Conservation (phyloP, 2,797 vertebrate species). For the Mastacembelus armatus region DNA sequence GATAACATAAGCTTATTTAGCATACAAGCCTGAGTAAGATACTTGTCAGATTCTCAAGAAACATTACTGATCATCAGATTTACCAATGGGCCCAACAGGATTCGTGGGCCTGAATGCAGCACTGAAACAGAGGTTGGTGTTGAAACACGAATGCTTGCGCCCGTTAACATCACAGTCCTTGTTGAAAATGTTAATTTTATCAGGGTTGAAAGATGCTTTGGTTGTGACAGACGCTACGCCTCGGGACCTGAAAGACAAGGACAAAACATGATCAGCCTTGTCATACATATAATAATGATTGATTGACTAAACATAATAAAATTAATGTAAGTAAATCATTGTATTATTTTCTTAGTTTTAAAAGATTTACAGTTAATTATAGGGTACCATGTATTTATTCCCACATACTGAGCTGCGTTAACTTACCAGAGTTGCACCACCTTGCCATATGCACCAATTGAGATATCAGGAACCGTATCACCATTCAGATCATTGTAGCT, state of each 20-base stretch:
- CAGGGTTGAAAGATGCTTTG: constrained; percentile 85
- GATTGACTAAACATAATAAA: neutral
- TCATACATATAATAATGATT: no score
- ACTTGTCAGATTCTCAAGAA: neutral
- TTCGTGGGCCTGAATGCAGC: constrained; percentile 87
- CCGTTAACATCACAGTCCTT: constrained; percentile 86
- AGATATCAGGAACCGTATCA: constrained; percentile 88
- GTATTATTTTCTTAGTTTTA: neutral
- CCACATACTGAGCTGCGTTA: neutral
- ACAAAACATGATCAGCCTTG: neutral
- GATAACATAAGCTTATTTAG: no score
- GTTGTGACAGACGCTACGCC: constrained; percentile 86
- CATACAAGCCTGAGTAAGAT: no score
- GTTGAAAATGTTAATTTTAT: constrained; percentile 89
- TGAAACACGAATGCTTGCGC: constrained; percentile 72
- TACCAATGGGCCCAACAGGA: constrained; percentile 85
- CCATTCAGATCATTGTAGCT: constrained; percentile 88
- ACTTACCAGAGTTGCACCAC: constrained; percentile 93
- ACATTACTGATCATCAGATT: constrained; percentile 39
- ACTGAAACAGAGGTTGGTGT: constrained; percentile 84
- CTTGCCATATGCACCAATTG: constrained; percentile 89
- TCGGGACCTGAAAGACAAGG: constrained; percentile 86
- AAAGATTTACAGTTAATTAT: neutral
- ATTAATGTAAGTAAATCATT: neutral
- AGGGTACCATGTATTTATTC: neutral